Evolutionary conservation across 23 tunicate species (phyloP), one percentile per base, ranked within the genome.

Genomic region (Aplidium turbinatum): DNA sequence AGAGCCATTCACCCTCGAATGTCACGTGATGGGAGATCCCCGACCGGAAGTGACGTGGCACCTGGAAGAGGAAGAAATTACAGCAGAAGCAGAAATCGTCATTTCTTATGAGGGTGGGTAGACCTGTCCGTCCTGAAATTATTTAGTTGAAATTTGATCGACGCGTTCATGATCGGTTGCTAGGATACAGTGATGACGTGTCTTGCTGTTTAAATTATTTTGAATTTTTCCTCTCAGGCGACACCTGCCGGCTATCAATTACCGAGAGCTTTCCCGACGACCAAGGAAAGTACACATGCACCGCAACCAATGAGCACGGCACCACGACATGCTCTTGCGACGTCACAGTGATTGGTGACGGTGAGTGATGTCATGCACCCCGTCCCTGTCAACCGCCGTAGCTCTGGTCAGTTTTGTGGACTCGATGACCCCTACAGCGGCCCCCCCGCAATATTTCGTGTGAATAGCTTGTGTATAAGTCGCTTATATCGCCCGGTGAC

Each of bases 231-330:
- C 29, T 6, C 46, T 2, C 82, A 88, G 96, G 79, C 25, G 85
- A 71, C 33, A 47, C 31, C 24, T 90, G 97, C 72, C 69, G 65
- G 71, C 65, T 90, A 4, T 53, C 80, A 4, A 74, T 90, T 18
- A 70, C 81, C 7, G 97, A 90, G 55, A 58, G 97, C 78, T 82
- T 90, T 36, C 89, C 89, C 22, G 97, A 90, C 18, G 97, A 90
- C 38, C 86, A 90, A 25, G 97, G 97, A 24, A 53, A 21, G 22
- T 90, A 89, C 79, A 68, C 60, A 24, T 87, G 95, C 79, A 64
- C 55, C 4, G 97, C 97, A 18, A 4, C 57, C 27, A 90, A 90
- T 51, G 76, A 71, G 29, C 31, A 54, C 53, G 97, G 97, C 28
- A 67, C 33, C 52, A 77, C 60, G 47, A 47, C 82, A 28, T 68